Conservation (phyloP, 1,140 invertebrate species). For the Drosophila pandora region DNA sequence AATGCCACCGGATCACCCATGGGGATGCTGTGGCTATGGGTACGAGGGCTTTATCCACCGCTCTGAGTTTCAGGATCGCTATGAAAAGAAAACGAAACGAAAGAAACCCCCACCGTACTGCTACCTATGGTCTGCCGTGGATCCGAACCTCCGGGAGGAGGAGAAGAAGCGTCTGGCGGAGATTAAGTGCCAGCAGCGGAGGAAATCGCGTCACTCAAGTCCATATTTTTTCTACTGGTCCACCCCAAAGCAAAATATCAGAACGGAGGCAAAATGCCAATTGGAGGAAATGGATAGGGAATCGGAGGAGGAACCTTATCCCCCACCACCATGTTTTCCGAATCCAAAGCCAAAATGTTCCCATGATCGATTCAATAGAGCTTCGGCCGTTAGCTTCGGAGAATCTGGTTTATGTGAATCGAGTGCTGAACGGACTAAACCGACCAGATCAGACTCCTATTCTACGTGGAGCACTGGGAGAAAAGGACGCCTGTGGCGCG, state of each 20-base stretch:
- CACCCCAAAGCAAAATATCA: not conserved
- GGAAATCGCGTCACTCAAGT: not conserved
- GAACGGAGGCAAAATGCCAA: not conserved
- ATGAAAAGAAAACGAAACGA: not conserved
- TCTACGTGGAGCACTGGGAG: not conserved
- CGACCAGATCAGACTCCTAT: not conserved
- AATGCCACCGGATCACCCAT: not conserved
- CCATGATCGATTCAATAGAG: not conserved
- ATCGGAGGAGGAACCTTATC: not conserved
- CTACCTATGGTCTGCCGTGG: conserved; percentile 23
- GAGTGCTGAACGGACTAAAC: not conserved
- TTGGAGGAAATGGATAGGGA: not conserved
- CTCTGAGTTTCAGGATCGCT: conserved; percentile 10
- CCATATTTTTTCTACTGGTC: conserved; percentile 6
- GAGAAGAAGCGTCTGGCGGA: conserved; percentile 14
- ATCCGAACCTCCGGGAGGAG: conserved; percentile 15
- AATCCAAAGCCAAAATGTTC: not conserved
- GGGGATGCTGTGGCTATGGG: not conserved
- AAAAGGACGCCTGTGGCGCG: not conserved
- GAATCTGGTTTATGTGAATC: not conserved
- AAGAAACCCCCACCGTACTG: conserved; percentile 22
- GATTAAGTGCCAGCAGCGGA: not conserved
- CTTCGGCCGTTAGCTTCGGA: not conserved
- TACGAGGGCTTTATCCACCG: conserved; percentile 14
- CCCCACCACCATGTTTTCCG: not conserved